Base-by-base conservation (phyloP, 2,888 invertebrate species). In the Stenchaetothrips biformis region DNA sequence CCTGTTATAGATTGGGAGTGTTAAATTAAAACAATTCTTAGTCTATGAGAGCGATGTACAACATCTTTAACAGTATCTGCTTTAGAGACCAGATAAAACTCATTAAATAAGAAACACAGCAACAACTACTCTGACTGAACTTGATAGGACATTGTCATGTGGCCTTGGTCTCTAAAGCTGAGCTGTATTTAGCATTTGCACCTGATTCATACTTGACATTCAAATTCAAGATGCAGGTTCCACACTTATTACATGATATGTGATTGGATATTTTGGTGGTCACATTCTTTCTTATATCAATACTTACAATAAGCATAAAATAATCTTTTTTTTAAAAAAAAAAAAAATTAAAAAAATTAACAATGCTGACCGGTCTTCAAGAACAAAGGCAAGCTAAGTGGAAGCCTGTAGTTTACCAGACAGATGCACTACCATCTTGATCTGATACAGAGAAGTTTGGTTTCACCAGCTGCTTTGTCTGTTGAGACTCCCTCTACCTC, bases 251-350 rank as follows among this genome's bases (percentile, higher is more conserved):
- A 74, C 67, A 74, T 74, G 67, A 74, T 74, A 74, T 74, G 67
- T 74, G 67, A 74, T 74, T 74, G 67, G 25, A 74, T 74, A 74
- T 74, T 74, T 74, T 74, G 67, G 67, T 74, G 67, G 67, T 74
- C 67, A 74, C 25, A 74, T n/a, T 74, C 11, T 21, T 74, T 11
- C 67, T 74, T 74, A 74, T 25, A 74, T 4, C 25, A 74, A 74
- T 11, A 74, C 21, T 74, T 74, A 74, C 11, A 25, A 25, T 21
- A 25, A 74, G 25, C 21, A 9, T 74, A 25, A 74, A 25, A 74
- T 25, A 21, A 21, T 25, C 67, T 74, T 25, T 25, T n/a, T n/a
- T n/a, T n/a, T n/a, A n/a, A n/a, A n/a, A 74, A 37, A 37, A 37
- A 37, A 37, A 37, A 37, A 2, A 37, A 2, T 37, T 37, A 37